Conservation (phyloP, 2,888 invertebrate species). For the Apamea sordens region DNA sequence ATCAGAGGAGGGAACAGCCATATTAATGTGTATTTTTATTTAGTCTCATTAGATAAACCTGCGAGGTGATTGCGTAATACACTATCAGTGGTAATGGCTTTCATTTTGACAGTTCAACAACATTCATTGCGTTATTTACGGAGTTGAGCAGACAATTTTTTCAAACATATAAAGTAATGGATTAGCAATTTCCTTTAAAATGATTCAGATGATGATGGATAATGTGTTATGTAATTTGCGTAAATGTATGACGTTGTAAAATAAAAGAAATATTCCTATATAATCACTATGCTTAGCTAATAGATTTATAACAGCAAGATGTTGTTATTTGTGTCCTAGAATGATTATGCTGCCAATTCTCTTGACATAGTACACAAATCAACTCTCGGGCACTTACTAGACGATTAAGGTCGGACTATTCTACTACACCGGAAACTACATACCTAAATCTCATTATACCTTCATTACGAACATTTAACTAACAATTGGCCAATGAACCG, state of each 20-base stretch:
- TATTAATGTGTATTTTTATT: background rate
- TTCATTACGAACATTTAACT: conserved; percentile 20
- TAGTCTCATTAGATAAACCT: background rate
- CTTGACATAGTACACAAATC: background rate
- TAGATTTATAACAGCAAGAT: background rate
- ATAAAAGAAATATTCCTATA: background rate
- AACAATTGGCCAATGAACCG: conserved; percentile 24
- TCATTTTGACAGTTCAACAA: background rate
- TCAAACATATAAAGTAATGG: too few species aligned
- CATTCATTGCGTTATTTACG: too few species aligned
- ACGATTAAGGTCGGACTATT: conserved; percentile 1
- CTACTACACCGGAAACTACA: background rate
- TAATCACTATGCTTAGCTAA: background rate
- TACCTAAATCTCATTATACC: conserved; percentile 2
- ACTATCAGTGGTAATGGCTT: background rate
- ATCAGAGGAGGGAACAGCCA: background rate
- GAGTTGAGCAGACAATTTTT: too few species aligned
- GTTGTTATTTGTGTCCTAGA: background rate
- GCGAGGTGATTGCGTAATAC: background rate
- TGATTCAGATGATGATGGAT: background rate
- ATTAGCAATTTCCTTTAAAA: background rate
- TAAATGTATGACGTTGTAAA: background rate
- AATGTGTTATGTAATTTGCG: background rate
- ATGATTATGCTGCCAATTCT: background rate
- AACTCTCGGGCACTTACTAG: background rate